Conservation (phyloP, 64 coral and sea anemone species). For the Actinia tenebrosa region DNA sequence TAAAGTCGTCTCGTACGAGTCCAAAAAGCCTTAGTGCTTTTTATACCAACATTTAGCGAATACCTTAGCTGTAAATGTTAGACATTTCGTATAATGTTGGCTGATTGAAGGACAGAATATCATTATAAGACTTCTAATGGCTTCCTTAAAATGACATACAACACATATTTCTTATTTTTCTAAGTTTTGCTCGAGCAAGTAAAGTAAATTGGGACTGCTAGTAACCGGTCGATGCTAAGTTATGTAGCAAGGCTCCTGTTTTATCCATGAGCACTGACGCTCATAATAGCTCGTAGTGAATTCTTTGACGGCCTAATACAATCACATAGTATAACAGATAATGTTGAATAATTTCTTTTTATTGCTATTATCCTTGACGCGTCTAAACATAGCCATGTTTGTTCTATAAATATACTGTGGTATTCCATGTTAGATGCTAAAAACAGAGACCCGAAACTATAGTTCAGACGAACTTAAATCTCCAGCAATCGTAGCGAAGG, state of each 20-base stretch:
- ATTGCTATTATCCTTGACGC: conserved; percentile 3
- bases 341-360: conserved; percentile 22
- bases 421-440: conserved; percentile 7
- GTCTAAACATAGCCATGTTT: conserved; percentile 9
- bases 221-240: neutral
- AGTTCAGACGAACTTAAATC: conserved; percentile 7
- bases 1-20: neutral
- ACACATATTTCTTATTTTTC: neutral
- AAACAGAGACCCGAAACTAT: conserved; percentile 10
- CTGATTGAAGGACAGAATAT: neutral
- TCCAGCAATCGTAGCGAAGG: neutral
- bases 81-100: neutral
- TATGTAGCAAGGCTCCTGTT: neutral
- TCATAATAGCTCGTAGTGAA: neutral
- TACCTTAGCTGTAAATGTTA: neutral
- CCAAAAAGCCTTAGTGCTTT: neutral
- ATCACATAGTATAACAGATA: neutral
- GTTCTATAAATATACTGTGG: conserved; percentile 14
- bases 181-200: neutral
- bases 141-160: neutral
- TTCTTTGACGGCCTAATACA: neutral
- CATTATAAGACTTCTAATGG: neutral
- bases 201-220: neutral
- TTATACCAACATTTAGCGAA: conserved; percentile 1
- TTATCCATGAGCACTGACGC: neutral